Evolutionary conservation across 2,888 invertebrate genomes (phyloP), one percentile per base, ranked within the genome.

Genomic region (Apoda limacodes): DNA sequence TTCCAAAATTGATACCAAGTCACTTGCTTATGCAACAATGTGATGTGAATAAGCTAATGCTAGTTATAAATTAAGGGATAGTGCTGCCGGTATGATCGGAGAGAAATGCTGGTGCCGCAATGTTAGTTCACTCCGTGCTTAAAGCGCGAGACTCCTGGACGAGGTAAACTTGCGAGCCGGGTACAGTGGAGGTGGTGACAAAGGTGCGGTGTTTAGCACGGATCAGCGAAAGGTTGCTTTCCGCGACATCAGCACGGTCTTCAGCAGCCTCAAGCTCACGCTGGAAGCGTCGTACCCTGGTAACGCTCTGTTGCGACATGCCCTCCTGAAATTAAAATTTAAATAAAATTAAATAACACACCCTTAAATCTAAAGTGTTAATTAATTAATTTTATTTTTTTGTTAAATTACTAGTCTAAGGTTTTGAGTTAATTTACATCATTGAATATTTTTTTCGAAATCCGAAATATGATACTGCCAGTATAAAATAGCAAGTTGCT

Each of bases 141-240:
- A 85, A 80, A 60, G 85, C 85, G 62, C 85, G 89, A 69, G 90
- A 88, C 82, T 93, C 93, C 83, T 92, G 92, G 50, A 93, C 93
- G 72, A 93, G 85, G 82, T 93, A 93, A 57, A 93, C 92, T 82
- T 92, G 92, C 63, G 93, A 93, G 59, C 93, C 93, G 75, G 94
- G 94, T 58, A 93, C 91, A 54, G 92, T 88, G 74, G 91, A 92
- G 72, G 94, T 93, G 84, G 95, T 95, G 64, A 95, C 95, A 82
- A 95, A 95, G 74, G 95, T 93, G 84, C 97, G 95, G 85, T 97
- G 97, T 86, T 98, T 97, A 83, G 97, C 95, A 61, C 97, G 91
- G 84, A 97, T 95, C 75, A 97, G 85, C 55, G 91, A 89, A 70
- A 97, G 86, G 80, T 92, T 95, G 85, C 92, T 92, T 83, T 97